phyloP scores from a whole-genome alignment of 2,113 vertebrate genomes.

The Chrysochloris asiatica region DNA sequence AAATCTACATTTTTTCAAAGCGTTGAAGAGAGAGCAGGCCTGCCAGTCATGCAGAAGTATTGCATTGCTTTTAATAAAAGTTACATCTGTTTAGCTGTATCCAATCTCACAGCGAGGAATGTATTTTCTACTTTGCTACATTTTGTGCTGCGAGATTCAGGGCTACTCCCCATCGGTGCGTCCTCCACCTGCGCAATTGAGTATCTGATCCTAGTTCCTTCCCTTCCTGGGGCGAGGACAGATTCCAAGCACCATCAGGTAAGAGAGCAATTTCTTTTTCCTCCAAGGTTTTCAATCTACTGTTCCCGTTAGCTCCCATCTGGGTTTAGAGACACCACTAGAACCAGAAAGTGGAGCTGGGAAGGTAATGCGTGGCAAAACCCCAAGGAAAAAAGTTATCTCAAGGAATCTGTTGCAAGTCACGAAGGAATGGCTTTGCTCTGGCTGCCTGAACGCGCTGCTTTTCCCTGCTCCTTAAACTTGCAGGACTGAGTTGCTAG shows the following conservation, averaged over 20 bases:
- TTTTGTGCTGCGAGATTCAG: background rate
- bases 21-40: background rate
- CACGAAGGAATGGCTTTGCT: slow-evolving; percentile 29
- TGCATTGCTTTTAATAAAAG: slow-evolving; percentile 36
- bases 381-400: background rate
- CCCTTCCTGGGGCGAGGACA: background rate
- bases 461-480: background rate
- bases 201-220: background rate
- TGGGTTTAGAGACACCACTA: background rate
- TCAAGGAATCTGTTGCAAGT: background rate
- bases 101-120: background rate
- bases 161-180: background rate
- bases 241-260: too few species aligned
- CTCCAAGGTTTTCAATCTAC: too few species aligned
- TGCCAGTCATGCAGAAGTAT: background rate
- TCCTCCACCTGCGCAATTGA: background rate
- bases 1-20: slow-evolving; percentile 44
- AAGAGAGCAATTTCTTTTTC: too few species aligned
- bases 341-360: slow-evolving; percentile 10
- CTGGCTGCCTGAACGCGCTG: background rate
- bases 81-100: slow-evolving; percentile 22
- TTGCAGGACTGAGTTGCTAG: background rate
- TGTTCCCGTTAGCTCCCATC: background rate
- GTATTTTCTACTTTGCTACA: background rate
- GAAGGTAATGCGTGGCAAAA: slow-evolving; percentile 16